phyloP scores from a whole-genome alignment of 2,113 vertebrate species.

The Podocnemis expansa region DNA sequence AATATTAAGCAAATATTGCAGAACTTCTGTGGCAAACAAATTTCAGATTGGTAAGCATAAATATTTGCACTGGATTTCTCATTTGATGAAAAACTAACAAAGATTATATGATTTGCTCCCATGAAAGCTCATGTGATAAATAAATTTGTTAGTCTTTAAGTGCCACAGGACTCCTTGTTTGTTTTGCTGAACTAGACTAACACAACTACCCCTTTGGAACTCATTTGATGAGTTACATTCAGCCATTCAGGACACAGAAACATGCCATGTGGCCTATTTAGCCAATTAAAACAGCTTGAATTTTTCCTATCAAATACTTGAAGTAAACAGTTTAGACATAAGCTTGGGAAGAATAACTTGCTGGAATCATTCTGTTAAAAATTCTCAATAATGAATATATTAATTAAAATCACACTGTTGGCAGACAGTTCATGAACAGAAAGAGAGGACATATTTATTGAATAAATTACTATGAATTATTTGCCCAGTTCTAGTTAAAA shows the following conservation, averaged over 20 bases:
- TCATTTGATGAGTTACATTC: background rate
- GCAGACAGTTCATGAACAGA: background rate
- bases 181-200: no score
- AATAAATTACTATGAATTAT: background rate
- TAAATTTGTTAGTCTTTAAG: no score
- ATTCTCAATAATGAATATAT: background rate
- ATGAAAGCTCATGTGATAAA: no score
- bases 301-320: background rate
- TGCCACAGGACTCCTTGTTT: no score
- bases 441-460: background rate
- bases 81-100: no score
- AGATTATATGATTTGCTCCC: no score
- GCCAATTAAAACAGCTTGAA: background rate
- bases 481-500: background rate
- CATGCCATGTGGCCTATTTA: background rate
- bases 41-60: background rate
- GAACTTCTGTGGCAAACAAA: background rate
- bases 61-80: background rate
- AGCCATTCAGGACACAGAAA: background rate
- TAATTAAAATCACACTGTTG: background rate
- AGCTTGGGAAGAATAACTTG: background rate
- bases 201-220: no score
- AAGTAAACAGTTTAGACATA: conserved; percentile 5
- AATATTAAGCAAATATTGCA: background rate
- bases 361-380: background rate